A percentile compares a stretch with the other conserved stretches of the same genome.
phyloP scores from a whole-genome alignment of 1,140 invertebrate genomes.

The Sipha flava region DNA sequence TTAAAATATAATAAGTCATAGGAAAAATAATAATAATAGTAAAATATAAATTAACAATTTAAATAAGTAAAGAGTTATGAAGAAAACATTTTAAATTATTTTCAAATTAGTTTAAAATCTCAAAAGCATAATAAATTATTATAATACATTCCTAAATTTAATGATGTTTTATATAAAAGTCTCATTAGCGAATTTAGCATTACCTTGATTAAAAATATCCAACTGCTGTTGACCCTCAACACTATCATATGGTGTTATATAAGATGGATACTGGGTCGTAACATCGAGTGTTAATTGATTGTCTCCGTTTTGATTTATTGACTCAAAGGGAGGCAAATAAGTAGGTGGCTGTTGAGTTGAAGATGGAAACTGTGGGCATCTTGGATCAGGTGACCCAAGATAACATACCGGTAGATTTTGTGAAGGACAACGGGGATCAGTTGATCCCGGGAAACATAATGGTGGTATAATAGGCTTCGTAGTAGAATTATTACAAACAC shows the following conservation, averaged over 20 bases:
- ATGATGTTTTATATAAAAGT: background rate
- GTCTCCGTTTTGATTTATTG: background rate
- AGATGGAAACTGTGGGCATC: constrained; percentile 37
- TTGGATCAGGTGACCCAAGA: constrained; percentile 41
- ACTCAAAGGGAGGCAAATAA: background rate
- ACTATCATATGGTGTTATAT: background rate
- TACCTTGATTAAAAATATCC: background rate
- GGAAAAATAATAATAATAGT: background rate
- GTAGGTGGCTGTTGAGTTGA: constrained; percentile 33
- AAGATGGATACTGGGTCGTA: background rate
- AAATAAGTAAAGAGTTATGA: no score
- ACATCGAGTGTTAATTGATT: background rate
- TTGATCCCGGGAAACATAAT: constrained; percentile 39
- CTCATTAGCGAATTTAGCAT: no score
- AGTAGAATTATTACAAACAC: constrained; percentile 37
- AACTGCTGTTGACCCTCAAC: background rate
- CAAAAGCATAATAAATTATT: no score
- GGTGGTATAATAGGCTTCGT: constrained; percentile 32
- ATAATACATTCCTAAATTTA: no score
- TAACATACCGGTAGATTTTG: constrained; percentile 33
- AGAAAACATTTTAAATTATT: no score
- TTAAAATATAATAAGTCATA: background rate
- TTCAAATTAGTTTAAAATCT: no score
- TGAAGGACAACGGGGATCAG: constrained; percentile 36
- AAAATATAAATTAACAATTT: no score